Percentiles rank a stretch among this genome's conserved stretches.
These are phyloP conservation scores for Cartodere bifasciata DNA, from an alignment of 2,888 invertebrate species.

Conservation along the genomic window DNA sequence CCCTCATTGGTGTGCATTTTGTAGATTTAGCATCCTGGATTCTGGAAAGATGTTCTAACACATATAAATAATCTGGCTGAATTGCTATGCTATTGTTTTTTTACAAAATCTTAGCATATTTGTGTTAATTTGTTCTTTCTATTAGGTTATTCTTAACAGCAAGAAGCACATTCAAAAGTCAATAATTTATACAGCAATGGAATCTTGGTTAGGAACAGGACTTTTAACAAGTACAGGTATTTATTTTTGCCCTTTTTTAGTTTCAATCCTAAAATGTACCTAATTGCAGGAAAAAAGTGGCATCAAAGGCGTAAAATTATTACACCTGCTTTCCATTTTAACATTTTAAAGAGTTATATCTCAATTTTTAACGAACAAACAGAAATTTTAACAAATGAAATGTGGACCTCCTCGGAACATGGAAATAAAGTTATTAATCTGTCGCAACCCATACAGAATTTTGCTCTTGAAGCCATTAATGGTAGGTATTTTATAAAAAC, in stretches of 20 bases:
- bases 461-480: too few species aligned
- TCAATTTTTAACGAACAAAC: background rate
- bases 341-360: background rate
- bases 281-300: background rate
- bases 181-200: background rate
- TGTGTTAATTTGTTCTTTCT: too few species aligned
- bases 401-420: too few species aligned
- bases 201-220: background rate
- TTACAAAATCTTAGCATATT: too few species aligned
- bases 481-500: too few species aligned
- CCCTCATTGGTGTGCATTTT: too few species aligned
- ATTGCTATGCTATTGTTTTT: too few species aligned
- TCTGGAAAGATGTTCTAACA: too few species aligned
- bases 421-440: too few species aligned
- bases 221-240: conserved; percentile 1
- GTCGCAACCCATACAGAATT: too few species aligned
- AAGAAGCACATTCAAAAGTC: background rate
- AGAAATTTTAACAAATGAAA: background rate
- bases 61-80: too few species aligned
- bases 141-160: background rate
- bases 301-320: background rate
- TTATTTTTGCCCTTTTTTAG: background rate
- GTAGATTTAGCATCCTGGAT: too few species aligned
- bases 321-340: background rate
- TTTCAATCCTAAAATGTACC: background rate